Base-by-base conservation (phyloP, 2,797 vertebrate species). In the Manis pentadactyla region DNA sequence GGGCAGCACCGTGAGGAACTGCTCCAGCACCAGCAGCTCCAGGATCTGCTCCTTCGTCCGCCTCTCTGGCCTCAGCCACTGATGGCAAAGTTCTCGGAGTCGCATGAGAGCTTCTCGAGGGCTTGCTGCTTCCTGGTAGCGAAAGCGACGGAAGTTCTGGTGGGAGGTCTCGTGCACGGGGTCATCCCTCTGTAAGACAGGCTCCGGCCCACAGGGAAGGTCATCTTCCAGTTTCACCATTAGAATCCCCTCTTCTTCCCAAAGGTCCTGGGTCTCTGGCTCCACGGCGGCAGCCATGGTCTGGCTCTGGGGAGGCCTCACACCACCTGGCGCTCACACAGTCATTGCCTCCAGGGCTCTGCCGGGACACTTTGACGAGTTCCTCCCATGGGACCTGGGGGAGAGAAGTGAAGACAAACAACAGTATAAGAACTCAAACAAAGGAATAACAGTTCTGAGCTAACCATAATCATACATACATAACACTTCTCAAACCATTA, bases 51-150 rank as follows among this genome's bases (percentile, higher is more conserved):
- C 98, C 83, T 98, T 98, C 0, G 98, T 98, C 64, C 97, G 85
- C 63, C 98, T 94, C 85, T 98, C 98, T n/a, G 98, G 98, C 90
- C 97, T 90, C n/a, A 98, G 92, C 98, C 98, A 98, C 61, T 97
- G 97, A n/a, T 92, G 98, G 29, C 97, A 98, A 57, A 98, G 97
- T 75, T 98, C 98, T 75, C 97, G 92, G 51, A 98, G 98, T 57
- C 97, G 82, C 61, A 93, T 87, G 63, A 98, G 97, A 31, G 98
- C 97, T 85, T 98, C 98, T 21, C 98, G 95, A 17, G 98, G 98
- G 75, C 98, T 97, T 13, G 97, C 95, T 14, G 97, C 98, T 51
- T 98, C 97, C 88, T 98, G 97, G 83, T 98, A 98, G 74, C 97
- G 97, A n/a, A 98, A 98, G 64, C 97, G 5, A 4, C 98, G 96